Percentiles rank a stretch among this genome's conserved stretches.
phyloP scores from a whole-genome alignment of 2,797 vertebrate species.

The Poeciliopsis gracilis region DNA sequence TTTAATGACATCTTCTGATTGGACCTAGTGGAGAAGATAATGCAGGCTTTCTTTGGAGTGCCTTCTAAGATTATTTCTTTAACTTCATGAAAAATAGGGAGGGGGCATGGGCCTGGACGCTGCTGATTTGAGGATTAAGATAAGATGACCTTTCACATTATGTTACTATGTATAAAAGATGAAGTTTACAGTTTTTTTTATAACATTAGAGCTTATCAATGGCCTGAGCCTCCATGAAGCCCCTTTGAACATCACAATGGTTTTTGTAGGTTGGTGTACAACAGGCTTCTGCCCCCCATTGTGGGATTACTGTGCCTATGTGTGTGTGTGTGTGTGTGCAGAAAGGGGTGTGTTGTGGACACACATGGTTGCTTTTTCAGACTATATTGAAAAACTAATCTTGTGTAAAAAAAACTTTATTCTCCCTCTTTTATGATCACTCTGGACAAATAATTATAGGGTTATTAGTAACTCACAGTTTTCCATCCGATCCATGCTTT shows the following conservation, averaged over 20 bases:
- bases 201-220: constrained; percentile 82
- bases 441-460: constrained; percentile 7
- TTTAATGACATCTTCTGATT: constrained; percentile 81
- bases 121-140: constrained; percentile 85
- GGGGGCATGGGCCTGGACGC: constrained; percentile 71
- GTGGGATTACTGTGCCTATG: constrained; percentile 73
- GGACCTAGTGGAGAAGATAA: constrained; percentile 73
- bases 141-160: constrained; percentile 84
- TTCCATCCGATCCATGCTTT: neutral
- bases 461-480: neutral
- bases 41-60: constrained; percentile 77
- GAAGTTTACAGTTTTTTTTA: constrained; percentile 80
- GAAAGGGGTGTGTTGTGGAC: constrained; percentile 39
- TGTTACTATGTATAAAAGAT: constrained; percentile 82
- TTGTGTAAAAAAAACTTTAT: constrained; percentile 42
- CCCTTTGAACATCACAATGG: constrained; percentile 76
- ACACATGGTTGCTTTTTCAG: constrained; percentile 35
- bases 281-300: constrained; percentile 74
- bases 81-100: constrained; percentile 77
- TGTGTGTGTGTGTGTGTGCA: constrained; percentile 19
- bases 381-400: constrained; percentile 43
- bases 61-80: constrained; percentile 80
- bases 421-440: constrained; percentile 24
- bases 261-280: constrained; percentile 64
- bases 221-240: constrained; percentile 72